Base-by-base conservation (phyloP, 1,140 invertebrate genomes). In the Oedothorax gibbosus region DNA sequence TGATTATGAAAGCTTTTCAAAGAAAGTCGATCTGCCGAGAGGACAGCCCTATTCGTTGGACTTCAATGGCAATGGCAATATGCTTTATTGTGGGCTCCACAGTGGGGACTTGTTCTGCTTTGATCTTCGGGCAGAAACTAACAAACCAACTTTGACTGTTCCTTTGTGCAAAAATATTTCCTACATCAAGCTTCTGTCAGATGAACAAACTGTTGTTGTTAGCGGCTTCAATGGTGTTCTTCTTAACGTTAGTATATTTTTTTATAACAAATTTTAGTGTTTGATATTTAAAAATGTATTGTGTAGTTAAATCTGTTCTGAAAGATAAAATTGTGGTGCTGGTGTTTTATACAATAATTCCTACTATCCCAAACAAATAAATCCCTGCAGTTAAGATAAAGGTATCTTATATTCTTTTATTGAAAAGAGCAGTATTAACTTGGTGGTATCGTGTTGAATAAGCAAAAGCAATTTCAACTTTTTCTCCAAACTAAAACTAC, bases 151-250 rank as follows among this genome's bases (percentile, higher is more conserved):
- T 50, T 11, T 81, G 15, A 81, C 65, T 20, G 66, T 71, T 18
- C 66, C 78, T 14, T 66, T 81, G 20, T 81, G 65, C 7, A 81
- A 69, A 71, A 81, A 81, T 18, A 81, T 81, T n/a, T 81, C 65
- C 7, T 71, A 71, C 18, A 81, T 81, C 21, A 81, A 81, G 56
- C 78, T 81, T 50, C 35, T 81, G 0, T 81, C 78, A 50, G 66
- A 81, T 71, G 78, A 81, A 35, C 64, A 60, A 12, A 71, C 65
- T 20, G 66, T 81, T n/a, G 35, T 81, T 50, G 21, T 54, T n/a
- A 81, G 78, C 71, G 78, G 78, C n/a, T 81, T 81, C 66, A 81
- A 81, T 49, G 71, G 66, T 71, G 78, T 81, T 60, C 35, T 81
- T 6, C 20, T 81, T 3, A 81, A 81, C 71, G 78, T 81, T 51